Evolutionary conservation across 2,888 invertebrate genomes (phyloP).

Genomic region (Eupithecia centaureata): DNA sequence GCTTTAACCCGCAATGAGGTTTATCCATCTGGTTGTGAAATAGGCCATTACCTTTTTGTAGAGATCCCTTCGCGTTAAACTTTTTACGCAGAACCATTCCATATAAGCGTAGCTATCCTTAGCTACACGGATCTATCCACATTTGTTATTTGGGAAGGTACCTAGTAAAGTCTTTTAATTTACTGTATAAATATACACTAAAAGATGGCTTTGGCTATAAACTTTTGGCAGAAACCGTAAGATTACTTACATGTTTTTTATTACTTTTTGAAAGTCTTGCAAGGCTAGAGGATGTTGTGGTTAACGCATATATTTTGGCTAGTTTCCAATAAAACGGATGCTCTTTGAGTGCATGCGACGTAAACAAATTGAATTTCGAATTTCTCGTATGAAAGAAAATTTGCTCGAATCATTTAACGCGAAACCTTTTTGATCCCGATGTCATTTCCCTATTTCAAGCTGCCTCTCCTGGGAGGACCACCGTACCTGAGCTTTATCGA

Average conservation of each 20-base stretch:
- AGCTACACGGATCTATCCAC: background rate
- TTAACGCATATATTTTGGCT: slow-evolving; percentile 18
- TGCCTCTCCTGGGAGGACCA: slow-evolving; percentile 36
- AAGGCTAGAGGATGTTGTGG: slow-evolving; percentile 26
- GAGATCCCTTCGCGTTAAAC: slow-evolving; percentile 20
- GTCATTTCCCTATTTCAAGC: slow-evolving; percentile 30
- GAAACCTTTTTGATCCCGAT: slow-evolving; percentile 31
- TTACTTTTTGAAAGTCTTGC: background rate
- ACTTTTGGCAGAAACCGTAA: background rate
- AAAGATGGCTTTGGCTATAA: background rate
- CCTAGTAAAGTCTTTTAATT: background rate
- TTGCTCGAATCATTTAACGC: slow-evolving; percentile 26
- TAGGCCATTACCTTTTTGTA: slow-evolving; percentile 27
- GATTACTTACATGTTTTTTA: background rate
- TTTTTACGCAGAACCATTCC: slow-evolving; percentile 18
- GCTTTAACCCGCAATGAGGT: slow-evolving; percentile 25
- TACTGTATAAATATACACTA: background rate
- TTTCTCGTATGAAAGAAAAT: slow-evolving; percentile 8
- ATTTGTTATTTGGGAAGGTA: background rate
- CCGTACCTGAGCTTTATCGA: slow-evolving; percentile 39
- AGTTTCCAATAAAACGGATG: slow-evolving; percentile 14
- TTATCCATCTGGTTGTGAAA: slow-evolving; percentile 24
- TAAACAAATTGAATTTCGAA: slow-evolving; percentile 8
- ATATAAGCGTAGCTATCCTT: slow-evolving; percentile 9
- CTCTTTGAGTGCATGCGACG: slow-evolving; percentile 1